A percentile compares a stretch with the other conserved stretches of the same genome.
phyloP scores from a whole-genome alignment of 2,888 invertebrate species.

The Stramonita haemastoma region DNA sequence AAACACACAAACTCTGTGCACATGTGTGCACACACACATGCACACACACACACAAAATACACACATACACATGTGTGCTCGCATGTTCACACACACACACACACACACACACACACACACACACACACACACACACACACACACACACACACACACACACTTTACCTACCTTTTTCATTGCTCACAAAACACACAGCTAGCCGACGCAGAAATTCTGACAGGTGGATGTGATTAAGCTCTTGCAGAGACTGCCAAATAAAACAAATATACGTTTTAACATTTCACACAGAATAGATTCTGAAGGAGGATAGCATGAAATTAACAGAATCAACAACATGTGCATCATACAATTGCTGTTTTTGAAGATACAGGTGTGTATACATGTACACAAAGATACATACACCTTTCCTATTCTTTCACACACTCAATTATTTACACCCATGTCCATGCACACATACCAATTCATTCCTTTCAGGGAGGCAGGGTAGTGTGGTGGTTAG shows the following conservation, averaged over 20 bases:
- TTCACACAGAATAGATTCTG: too few relatives aligned
- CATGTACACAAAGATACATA: background rate
- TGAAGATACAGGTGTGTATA: background rate
- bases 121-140: too few relatives aligned
- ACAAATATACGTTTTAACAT: background rate
- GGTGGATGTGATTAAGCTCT: constrained; percentile 34
- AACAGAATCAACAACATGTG: too few relatives aligned
- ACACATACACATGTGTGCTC: background rate
- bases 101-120: too few relatives aligned
- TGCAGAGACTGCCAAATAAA: constrained; percentile 34
- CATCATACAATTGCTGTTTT: background rate
- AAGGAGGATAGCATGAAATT: too few relatives aligned
- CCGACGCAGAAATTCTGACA: constrained; percentile 35
- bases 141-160: background rate
- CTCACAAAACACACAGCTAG: constrained; percentile 34
- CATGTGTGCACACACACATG: background rate
- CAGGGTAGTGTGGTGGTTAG: too few relatives aligned
- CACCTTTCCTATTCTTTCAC: background rate
- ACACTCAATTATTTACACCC: background rate
- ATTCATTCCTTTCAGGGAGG: too few relatives aligned
- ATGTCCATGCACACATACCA: background rate
- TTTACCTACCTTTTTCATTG: background rate
- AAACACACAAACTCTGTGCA: background rate
- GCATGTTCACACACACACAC: too few relatives aligned
- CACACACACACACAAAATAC: background rate